phyloP scores from a whole-genome alignment of 2,113 vertebrate genomes.

The Phalacrocorax carbo region DNA sequence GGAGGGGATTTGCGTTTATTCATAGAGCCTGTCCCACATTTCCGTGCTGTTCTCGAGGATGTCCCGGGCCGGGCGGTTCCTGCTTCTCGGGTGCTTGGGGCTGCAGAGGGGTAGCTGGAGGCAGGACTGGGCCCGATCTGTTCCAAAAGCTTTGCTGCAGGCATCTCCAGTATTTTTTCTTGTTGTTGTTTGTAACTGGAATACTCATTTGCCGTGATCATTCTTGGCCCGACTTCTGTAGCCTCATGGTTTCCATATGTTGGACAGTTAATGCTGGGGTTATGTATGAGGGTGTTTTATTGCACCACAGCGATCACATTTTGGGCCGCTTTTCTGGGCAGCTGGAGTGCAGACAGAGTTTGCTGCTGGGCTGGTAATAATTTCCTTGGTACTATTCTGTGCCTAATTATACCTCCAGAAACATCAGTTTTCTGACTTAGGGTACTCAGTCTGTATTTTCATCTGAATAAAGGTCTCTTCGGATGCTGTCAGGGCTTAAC shows the following conservation, averaged over 20 bases:
- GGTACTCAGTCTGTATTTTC: neutral
- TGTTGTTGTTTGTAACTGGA: neutral
- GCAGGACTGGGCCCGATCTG: neutral
- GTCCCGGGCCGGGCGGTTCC: neutral
- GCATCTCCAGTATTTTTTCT: neutral
- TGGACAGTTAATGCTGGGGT: neutral
- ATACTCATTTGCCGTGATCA: neutral
- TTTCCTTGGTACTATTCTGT: neutral
- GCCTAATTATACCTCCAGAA: neutral
- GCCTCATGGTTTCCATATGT: conserved; percentile 46
- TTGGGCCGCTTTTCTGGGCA: neutral
- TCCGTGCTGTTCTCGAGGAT: rapidly evolving
- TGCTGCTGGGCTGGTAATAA: neutral
- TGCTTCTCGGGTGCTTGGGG: rapidly evolving
- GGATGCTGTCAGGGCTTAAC: neutral
- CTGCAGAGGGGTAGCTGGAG: neutral
- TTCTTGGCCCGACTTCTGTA: neutral
- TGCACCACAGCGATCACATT: neutral
- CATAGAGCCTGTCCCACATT: neutral
- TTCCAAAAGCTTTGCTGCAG: neutral
- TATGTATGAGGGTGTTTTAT: neutral
- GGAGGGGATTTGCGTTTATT: neutral
- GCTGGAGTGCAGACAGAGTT: neutral
- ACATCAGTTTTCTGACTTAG: rapidly evolving
- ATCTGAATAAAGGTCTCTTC: neutral